These are phyloP conservation scores for Aurelia coerulea DNA, from an alignment of 30 jellyfish, hydroid and myxozoan species.

Conservation along the genomic window DNA sequence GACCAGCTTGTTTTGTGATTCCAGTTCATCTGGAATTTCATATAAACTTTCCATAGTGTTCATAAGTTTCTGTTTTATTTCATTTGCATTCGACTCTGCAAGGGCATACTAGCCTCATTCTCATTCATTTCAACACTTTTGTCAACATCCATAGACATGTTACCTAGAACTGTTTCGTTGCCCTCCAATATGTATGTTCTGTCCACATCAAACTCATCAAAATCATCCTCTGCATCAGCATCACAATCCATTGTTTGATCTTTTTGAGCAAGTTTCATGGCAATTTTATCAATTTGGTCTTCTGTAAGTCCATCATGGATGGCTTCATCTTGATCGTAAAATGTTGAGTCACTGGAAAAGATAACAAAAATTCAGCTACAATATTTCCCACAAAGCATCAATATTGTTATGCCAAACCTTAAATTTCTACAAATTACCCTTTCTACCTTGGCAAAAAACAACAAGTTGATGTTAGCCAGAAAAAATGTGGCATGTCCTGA, in stretches of 20 bases:
- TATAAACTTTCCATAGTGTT: no score
- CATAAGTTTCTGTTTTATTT: no score
- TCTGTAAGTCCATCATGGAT: not conserved
- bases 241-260: not conserved
- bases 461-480: not conserved
- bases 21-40: no score
- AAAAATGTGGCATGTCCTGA: not conserved
- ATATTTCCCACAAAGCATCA: not conserved
- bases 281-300: conserved; percentile 1
- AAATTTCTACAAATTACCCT: not conserved
- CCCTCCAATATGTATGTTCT: not conserved
- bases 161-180: not conserved
- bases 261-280: not conserved
- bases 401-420: not conserved
- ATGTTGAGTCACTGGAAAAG: not conserved
- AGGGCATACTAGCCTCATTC: not conserved
- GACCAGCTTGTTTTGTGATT: no score
- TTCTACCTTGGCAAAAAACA: not conserved
- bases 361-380: not conserved
- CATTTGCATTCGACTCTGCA: no score
- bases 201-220: not conserved
- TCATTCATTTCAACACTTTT: not conserved
- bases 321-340: not conserved
- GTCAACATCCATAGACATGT: not conserved
- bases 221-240: conserved; percentile 4